Percentiles rank a stretch among this genome's conserved stretches.
Evolutionary conservation across 2,888 invertebrate genomes (phyloP).

Genomic region (Drosophila fungiperda): DNA sequence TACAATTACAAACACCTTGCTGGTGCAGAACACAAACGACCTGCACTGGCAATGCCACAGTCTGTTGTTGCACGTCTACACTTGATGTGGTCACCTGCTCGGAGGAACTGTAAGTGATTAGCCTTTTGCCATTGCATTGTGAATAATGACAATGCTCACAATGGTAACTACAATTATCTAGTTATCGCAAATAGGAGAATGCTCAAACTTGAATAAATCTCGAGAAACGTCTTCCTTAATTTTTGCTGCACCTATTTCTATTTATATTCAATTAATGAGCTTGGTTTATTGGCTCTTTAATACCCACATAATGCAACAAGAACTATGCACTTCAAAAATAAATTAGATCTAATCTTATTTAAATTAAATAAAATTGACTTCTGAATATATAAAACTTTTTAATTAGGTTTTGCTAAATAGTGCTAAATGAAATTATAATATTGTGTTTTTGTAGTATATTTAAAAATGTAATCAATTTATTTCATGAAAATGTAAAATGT

Average conservation of each 20-base stretch:
- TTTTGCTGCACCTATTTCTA: background rate
- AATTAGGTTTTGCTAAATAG: background rate
- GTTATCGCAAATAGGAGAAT: background rate
- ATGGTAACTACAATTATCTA: constrained; percentile 27
- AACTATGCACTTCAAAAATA: too few relatives aligned
- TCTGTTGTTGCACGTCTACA: constrained; percentile 17
- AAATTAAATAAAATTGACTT: background rate
- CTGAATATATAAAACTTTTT: background rate
- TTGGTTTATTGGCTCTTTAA: background rate
- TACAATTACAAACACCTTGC: constrained; percentile 64
- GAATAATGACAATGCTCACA: constrained; percentile 29
- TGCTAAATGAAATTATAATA: background rate
- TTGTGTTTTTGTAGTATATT: background rate
- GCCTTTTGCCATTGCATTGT: constrained; percentile 37
- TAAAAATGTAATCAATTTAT: background rate
- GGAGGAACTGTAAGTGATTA: constrained; percentile 3
- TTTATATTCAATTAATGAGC: background rate
- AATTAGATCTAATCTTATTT: background rate
- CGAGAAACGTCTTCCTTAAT: background rate
- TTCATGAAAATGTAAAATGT: background rate
- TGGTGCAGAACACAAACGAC: constrained; percentile 29
- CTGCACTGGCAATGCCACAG: background rate
- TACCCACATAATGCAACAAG: too few relatives aligned
- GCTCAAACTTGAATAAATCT: background rate
- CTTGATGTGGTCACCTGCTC: constrained; percentile 20